Base-by-base conservation (phyloP, 1,140 invertebrate genomes). In the Ceratosolen fusciceps region DNA sequence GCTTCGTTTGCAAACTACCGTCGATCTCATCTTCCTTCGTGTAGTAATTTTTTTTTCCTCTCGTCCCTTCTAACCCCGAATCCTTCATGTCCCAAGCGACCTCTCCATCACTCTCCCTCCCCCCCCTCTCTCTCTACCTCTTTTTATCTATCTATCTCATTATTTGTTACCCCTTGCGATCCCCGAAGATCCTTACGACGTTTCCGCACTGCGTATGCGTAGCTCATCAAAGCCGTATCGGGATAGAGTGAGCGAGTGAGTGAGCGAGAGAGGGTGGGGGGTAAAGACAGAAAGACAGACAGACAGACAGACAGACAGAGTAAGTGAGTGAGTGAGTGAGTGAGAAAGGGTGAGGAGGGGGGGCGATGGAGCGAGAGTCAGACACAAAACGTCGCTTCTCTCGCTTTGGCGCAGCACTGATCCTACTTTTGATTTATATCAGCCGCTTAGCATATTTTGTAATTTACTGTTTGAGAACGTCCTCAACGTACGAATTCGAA, bases 361-460 rank as follows among this genome's bases (percentile, higher is more conserved):
- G 12, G 1, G 39, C 43, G 56, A 60, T n/a, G 29, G 56, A 60
- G 56, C 24, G 56, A 5, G 29, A 60, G 56, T n/a, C n/a, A 49
- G 67, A 43, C 39, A 49, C 24, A 29, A 70, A 49, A 49, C 37
- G 67, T 14, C 54, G 29, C 21, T 34, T 54, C 72, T 60, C 72
- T 34, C 52, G 56, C 54, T 37, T 37, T 34, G 31, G 26, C 39
- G 43, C 77, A 73, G 81, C 81, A n/a, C 39, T 68, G 85, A 82
- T 80, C 85, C 83, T 82, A 86, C 83, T 89, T 89, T 90, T 90
- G 87, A 88, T 88, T 88, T 88, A 88, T 88, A 88, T 88, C 87
- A 83, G 81, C 83, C 85, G 86, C 85, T 88, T 88, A 88, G 87
- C 87, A 88, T 88, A 88, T 80, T 85, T 84, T 83, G 83, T 86